Evolutionary conservation across 2,113 vertebrate species (phyloP).

Genomic region (Hyperopisus bebe): DNA sequence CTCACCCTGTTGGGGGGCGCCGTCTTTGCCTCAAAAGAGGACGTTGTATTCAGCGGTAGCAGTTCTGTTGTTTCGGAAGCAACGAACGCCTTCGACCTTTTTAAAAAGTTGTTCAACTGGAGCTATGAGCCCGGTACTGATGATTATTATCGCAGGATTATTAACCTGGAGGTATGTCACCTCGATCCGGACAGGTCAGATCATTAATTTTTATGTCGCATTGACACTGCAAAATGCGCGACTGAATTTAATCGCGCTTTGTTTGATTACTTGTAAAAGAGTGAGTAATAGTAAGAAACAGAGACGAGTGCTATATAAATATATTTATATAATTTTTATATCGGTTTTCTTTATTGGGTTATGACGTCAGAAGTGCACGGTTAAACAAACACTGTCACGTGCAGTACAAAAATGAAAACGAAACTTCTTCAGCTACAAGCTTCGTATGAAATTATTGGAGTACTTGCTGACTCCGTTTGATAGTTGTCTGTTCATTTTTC

Average conservation of each 20-base stretch:
- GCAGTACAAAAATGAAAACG: background rate
- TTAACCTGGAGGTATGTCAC: conserved; percentile 39
- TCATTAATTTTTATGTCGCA: background rate
- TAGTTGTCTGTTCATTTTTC: background rate
- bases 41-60: too few relatives aligned
- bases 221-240: background rate
- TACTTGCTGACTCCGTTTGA: background rate
- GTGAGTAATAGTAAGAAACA: background rate
- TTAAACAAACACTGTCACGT: background rate
- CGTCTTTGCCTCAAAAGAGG: background rate
- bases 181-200: background rate
- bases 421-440: background rate
- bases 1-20: background rate
- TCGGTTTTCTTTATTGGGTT: background rate
- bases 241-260: background rate
- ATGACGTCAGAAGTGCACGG: background rate
- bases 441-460: background rate
- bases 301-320: background rate
- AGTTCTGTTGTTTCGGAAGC: background rate
- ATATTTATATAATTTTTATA: background rate
- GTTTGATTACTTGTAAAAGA: background rate
- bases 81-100: conserved; percentile 23
- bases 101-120: conserved; percentile 30
- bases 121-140: conserved; percentile 21
- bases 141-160: conserved; percentile 21